These are phyloP conservation scores for Danio kyathit DNA, from an alignment of 2,797 vertebrate species.

Conservation along the genomic window DNA sequence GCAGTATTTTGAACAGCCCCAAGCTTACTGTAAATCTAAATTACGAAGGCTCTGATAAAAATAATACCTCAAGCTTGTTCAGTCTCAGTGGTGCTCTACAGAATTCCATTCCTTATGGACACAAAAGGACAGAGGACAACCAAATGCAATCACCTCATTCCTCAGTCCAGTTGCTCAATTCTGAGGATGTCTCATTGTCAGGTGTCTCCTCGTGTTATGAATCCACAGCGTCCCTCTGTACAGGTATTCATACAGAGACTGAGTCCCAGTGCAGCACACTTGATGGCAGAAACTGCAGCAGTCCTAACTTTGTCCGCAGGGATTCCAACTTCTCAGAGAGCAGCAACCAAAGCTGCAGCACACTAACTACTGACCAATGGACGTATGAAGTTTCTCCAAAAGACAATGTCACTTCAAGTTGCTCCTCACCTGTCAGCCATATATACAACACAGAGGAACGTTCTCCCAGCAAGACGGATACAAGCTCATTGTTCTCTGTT, in stretches of 20 bases:
- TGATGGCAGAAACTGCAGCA: slow-evolving; percentile 65
- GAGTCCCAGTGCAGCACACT: slow-evolving; percentile 73
- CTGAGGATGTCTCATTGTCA: slow-evolving; percentile 53
- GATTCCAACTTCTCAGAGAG: slow-evolving; percentile 75
- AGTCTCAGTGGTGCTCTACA: slow-evolving; percentile 78
- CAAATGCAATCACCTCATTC: slow-evolving; percentile 67
- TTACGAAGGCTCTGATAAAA: slow-evolving; percentile 74
- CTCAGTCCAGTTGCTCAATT: slow-evolving; percentile 68
- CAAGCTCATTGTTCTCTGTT: slow-evolving; percentile 78
- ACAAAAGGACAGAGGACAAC: slow-evolving; percentile 70
- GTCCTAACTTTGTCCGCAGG: slow-evolving; percentile 68
- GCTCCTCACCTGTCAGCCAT: slow-evolving; percentile 75
- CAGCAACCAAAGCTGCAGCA: slow-evolving; percentile 65
- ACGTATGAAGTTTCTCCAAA: slow-evolving; percentile 68
- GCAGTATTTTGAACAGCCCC: slow-evolving; percentile 65
- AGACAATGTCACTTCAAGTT: slow-evolving; percentile 69
- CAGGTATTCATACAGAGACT: slow-evolving; percentile 69
- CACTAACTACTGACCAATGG: slow-evolving; percentile 74
- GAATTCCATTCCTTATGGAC: slow-evolving; percentile 75
- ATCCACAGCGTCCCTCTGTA: slow-evolving; percentile 68
- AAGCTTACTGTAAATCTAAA: slow-evolving; percentile 72
- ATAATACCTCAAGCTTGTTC: slow-evolving; percentile 75
- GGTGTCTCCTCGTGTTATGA: slow-evolving; percentile 72
- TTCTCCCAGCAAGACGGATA: slow-evolving; percentile 71
- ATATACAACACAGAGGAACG: slow-evolving; percentile 78